phyloP scores from a whole-genome alignment of 1,140 invertebrate genomes.

The Colletes latitarsis region DNA sequence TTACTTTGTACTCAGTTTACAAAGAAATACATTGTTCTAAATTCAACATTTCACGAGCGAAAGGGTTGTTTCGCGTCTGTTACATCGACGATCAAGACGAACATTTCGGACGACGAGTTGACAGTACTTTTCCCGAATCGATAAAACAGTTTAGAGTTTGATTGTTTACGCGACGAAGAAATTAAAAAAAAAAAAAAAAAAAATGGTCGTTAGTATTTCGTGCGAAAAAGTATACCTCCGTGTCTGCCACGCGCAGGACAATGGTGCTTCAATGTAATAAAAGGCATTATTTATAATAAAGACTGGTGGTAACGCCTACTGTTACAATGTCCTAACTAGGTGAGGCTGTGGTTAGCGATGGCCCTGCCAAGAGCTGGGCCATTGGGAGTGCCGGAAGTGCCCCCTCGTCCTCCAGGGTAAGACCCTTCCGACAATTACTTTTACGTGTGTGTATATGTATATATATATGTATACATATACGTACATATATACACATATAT shows the following conservation, averaged over 20 bases:
- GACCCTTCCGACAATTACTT: constrained; percentile 81
- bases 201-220: neutral
- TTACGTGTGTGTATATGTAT: constrained; percentile 68
- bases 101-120: no score
- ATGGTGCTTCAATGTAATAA: constrained; percentile 55
- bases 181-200: neutral
- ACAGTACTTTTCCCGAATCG: no score
- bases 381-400: constrained; percentile 81
- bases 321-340: constrained; percentile 80
- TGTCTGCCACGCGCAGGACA: neutral
- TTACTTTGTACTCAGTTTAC: no score
- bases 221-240: neutral
- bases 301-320: constrained; percentile 67
- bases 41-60: no score
- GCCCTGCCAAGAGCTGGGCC: constrained; percentile 81
- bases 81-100: no score
- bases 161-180: neutral
- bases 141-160: no score
- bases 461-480: constrained; percentile 27
- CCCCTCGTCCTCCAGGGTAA: constrained; percentile 84
- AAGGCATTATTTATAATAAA: constrained; percentile 68
- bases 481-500: constrained; percentile 23
- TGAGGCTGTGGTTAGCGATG: constrained; percentile 82
- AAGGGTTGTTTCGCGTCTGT: no score
- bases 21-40: no score